Evolutionary conservation across 2,888 invertebrate genomes (phyloP).

Genomic region (Drosophila infuscata): DNA sequence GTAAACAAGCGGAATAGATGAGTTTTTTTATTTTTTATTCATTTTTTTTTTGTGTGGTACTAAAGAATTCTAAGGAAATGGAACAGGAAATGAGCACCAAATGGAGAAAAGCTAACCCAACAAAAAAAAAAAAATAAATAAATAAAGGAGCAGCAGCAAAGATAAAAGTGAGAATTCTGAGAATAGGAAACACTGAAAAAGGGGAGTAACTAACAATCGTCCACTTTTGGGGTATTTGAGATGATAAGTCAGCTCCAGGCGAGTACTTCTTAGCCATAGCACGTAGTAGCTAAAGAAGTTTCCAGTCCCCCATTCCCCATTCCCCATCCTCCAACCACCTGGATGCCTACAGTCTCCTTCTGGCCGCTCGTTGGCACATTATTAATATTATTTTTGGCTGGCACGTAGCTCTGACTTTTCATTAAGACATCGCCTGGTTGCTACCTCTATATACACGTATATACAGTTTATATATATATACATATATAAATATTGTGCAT

Average conservation of each 20-base stretch:
- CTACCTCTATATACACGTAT: slow-evolving; percentile 14
- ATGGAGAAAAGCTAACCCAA: slow-evolving; percentile 14
- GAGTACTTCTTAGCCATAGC: slow-evolving; percentile 36
- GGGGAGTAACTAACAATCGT: slow-evolving; percentile 39
- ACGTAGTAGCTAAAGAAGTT: slow-evolving; percentile 30
- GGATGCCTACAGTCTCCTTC: neutral
- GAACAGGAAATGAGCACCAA: slow-evolving; percentile 41
- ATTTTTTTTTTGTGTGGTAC: slow-evolving; percentile 9
- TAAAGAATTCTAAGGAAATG: slow-evolving; percentile 42
- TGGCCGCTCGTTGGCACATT: slow-evolving; percentile 57
- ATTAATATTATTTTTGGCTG: slow-evolving; percentile 70
- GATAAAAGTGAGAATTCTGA: slow-evolving; percentile 35
- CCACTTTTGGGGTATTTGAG: slow-evolving; percentile 25
- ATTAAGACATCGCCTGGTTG: slow-evolving; percentile 63
- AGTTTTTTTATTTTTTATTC: neutral
- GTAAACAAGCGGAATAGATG: slow-evolving; percentile 22
- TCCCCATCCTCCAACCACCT: neutral
- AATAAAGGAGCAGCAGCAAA: slow-evolving; percentile 20
- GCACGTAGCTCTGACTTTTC: slow-evolving; percentile 67
- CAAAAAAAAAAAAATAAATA: neutral
- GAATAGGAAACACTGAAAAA: slow-evolving; percentile 1
- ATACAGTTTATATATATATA: neutral
- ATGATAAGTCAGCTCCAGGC: slow-evolving; percentile 35
- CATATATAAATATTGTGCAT: neutral
- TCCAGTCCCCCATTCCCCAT: too few species aligned